Conservation (phyloP, 1,140 invertebrate species). For the Drepana arcuata region DNA sequence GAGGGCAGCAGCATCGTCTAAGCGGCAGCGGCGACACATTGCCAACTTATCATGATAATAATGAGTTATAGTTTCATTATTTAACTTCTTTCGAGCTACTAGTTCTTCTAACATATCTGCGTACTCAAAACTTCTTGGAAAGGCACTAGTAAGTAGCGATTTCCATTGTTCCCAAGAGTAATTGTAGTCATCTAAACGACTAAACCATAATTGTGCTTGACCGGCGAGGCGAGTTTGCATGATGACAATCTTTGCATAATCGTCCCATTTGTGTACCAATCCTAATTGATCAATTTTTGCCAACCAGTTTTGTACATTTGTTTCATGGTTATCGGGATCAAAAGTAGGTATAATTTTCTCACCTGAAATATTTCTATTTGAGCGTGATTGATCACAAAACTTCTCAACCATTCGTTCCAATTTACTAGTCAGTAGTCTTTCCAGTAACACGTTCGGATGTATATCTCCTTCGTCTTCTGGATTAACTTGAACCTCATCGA, state of each 20-base stretch:
- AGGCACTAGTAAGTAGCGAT: slow-evolving; percentile 10
- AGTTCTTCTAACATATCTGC: slow-evolving; percentile 20
- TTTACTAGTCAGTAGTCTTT: too few species aligned
- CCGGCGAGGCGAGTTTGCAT: slow-evolving; percentile 28
- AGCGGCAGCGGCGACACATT: slow-evolving; percentile 33
- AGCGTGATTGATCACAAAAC: too few species aligned
- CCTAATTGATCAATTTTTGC: slow-evolving; percentile 28
- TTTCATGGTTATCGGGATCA: slow-evolving; percentile 19
- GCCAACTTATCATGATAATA: slow-evolving; percentile 38
- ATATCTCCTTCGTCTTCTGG: too few species aligned
- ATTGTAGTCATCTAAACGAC: slow-evolving; percentile 23
- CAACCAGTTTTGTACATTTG: slow-evolving; percentile 15
- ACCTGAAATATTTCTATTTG: too few species aligned
- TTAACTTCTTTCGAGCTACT: slow-evolving; percentile 22
- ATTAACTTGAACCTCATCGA: too few species aligned
- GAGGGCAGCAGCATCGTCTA: too few species aligned
- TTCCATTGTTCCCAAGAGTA: slow-evolving; percentile 25
- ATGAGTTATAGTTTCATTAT: slow-evolving; percentile 27
- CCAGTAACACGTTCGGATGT: too few species aligned
- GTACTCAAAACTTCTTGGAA: slow-evolving; percentile 13
- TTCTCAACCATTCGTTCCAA: too few species aligned
- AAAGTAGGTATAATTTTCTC: slow-evolving; percentile 16
- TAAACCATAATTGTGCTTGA: slow-evolving; percentile 24
- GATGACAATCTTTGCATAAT: slow-evolving; percentile 15
- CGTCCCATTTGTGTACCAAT: slow-evolving; percentile 21